A percentile compares a stretch with the other conserved stretches of the same genome.
Evolutionary conservation across 2,113 vertebrate genomes (phyloP).

Genomic region (Caretta caretta): DNA sequence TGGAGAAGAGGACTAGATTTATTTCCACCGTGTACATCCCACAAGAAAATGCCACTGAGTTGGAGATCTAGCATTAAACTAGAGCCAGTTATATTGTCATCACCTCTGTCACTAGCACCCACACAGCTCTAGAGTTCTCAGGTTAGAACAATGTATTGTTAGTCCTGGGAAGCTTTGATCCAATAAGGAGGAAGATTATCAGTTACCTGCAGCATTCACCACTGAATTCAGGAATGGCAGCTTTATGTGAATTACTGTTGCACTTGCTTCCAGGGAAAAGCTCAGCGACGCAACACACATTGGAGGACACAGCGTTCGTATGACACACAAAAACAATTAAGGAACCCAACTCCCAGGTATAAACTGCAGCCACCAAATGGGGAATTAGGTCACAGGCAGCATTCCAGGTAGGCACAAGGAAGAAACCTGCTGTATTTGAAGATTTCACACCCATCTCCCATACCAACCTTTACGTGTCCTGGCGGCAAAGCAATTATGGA

Average conservation of each 20-base stretch:
- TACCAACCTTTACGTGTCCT: background rate
- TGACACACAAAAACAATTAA: background rate
- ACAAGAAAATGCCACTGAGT: background rate
- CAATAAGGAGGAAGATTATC: background rate
- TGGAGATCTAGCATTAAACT: background rate
- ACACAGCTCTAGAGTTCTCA: background rate
- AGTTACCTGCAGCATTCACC: background rate
- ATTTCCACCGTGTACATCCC: background rate
- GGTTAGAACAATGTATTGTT: background rate
- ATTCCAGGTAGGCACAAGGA: background rate
- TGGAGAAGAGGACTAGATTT: background rate
- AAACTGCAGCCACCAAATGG: background rate
- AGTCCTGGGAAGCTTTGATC: background rate
- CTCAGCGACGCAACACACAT: background rate
- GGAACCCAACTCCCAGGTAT: background rate
- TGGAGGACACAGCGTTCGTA: background rate
- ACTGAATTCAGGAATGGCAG: background rate
- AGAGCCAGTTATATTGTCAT: background rate
- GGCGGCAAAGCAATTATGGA: background rate
- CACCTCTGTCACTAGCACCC: background rate
- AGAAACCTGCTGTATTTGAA: rapidly evolving
- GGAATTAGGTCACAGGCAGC: background rate
- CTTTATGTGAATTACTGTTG: background rate
- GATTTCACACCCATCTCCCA: background rate
- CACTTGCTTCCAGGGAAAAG: background rate